Base-by-base conservation (phyloP, 1,140 invertebrate species). In the Cotesia chilonis region DNA sequence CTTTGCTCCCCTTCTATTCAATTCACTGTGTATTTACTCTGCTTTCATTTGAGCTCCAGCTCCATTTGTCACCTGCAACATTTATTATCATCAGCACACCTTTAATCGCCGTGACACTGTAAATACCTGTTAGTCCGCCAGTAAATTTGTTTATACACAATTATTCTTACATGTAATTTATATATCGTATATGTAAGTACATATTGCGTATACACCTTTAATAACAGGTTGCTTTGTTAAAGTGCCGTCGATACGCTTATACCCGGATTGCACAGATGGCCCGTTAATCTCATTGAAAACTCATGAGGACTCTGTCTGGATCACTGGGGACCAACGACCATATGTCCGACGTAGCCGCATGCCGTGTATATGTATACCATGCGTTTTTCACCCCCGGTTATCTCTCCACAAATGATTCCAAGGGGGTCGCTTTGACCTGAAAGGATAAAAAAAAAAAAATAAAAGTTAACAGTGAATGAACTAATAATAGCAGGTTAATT, bases 231-330 rank as follows among this genome's bases (percentile, higher is more conserved):
- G 66, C 66, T 68, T 68, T 68, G 66, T 68, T 65, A 37, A 10
- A 65, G 41, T 84, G 79, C 80, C 81, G 84, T 54, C 20, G 51
- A 68, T 68, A 68, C 66, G 66, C 66, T 47, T 68, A 9, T 38
- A n/a, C 10, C 36, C 81, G 79, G 78, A 80, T 71, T 75, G 84
- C 85, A 86, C 85, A 87, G 85, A 87, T 87, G 85, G 84, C 81
- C 82, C 79, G 83, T 81, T 87, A 87, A 87, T 87, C 85, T 86
- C 84, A 86, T 87, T 86, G 84, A 86, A 87, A 86, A 86, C 85
- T 87, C 83, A 85, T 85, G 85, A 87, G 85, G 81, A 86, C 85
- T 85, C 83, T 84, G 71, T 65, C 65, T 68, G 65, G 65, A 72
- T 72, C 71, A 68, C 71, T 72, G 71, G 71, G 71, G 71, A 72